Evolutionary conservation across 2,888 invertebrate species (phyloP).

Genomic region (Cactoblastis cactorum): DNA sequence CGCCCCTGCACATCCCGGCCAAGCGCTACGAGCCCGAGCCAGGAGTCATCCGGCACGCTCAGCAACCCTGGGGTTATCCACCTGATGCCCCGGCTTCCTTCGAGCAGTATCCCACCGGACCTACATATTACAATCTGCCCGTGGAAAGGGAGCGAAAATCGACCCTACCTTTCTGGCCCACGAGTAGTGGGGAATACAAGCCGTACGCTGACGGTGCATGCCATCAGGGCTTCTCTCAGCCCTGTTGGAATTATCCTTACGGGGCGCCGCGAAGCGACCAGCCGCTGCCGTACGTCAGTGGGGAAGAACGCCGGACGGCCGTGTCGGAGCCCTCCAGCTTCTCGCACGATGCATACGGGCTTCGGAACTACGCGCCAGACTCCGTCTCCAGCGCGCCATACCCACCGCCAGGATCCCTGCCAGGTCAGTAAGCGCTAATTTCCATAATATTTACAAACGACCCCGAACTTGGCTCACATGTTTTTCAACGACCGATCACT

Average conservation of each 20-base stretch:
- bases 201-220: constrained; percentile 80
- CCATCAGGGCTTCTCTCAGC: constrained; percentile 85
- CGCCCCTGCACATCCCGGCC: constrained; percentile 93
- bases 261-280: constrained; percentile 82
- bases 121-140: constrained; percentile 87
- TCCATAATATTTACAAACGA: constrained; percentile 31
- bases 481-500: constrained; percentile 49
- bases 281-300: constrained; percentile 84
- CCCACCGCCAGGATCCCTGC: constrained; percentile 86
- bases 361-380: constrained; percentile 87
- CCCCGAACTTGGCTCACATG: constrained; percentile 49
- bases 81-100: constrained; percentile 82
- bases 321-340: constrained; percentile 82
- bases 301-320: constrained; percentile 84
- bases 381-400: constrained; percentile 87
- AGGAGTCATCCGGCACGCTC: constrained; percentile 88
- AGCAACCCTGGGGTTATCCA: constrained; percentile 87
- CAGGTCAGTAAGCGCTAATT: constrained; percentile 61
- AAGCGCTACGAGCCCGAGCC: constrained; percentile 85
- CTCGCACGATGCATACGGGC: constrained; percentile 86
- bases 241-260: constrained; percentile 87
- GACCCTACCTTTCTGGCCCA: constrained; percentile 84
- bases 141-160: constrained; percentile 82
- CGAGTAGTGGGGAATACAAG: constrained; percentile 81
- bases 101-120: constrained; percentile 83